Evolutionary conservation across 1,140 invertebrate species (phyloP), one percentile per base, ranked within the genome.

Genomic region (Teleogryllus occipitalis): DNA sequence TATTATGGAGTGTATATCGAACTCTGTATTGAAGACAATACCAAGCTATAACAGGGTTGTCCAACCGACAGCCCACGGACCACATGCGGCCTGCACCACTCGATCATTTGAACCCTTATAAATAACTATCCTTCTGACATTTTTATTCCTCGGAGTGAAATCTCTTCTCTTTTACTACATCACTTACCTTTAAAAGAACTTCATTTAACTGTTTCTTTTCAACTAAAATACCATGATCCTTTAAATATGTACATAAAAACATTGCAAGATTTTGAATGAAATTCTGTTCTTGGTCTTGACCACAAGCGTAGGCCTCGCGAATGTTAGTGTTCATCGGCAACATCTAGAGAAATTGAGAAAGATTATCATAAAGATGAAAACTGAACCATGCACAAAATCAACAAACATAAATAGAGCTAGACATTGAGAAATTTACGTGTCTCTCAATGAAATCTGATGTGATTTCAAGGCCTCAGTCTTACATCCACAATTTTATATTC

Each of bases 211-310:
- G 90, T 82, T 93, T 91, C 82, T 93, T 93, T 85, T 98, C 97
- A 76, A 98, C 93, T 49, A 98, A 88, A 80, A 90, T 89, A 27
- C 95, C 96, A 88, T 99, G 97, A 82, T 99, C 97, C 88, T 99
- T 99, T 1, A 99, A 88, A 85, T 95, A 99, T 81, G 97, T 98
- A 86, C 96, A 98, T 39, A 99, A 88, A 86, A 99, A 99, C 87
- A 99, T 92, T 79, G 97, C 97, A 80, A 99, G 88, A 87, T 99
- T 99, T 84, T 99, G 97, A 79, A 99, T 98, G 84, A 99, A 99
- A 84, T 98, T 98, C 87, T 99, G 98, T 85, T 99, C 98, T 85
- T 97, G 95, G 87, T 99, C 97, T 84, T 92, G 90, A 47, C 98
- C 98, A 82, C 91, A 90, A 74, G 95, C 92, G 87, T 99, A 99